These are phyloP conservation scores for Exephanes ischioxanthus DNA, from an alignment of 2,888 invertebrate species.

Conservation along the genomic window DNA sequence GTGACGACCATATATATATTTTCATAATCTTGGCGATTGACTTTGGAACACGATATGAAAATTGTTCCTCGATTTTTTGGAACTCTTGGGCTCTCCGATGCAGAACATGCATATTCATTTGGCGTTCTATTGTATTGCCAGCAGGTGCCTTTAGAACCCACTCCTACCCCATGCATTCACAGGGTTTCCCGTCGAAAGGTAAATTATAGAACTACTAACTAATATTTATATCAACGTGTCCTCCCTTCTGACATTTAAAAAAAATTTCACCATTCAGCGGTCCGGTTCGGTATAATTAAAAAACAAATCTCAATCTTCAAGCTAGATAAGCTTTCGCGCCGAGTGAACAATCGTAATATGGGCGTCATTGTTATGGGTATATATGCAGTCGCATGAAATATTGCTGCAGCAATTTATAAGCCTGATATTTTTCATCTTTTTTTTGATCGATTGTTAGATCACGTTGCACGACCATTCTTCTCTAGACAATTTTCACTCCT, in stretches of 20 bases:
- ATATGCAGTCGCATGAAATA: slow-evolving; percentile 29
- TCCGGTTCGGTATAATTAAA: slow-evolving; percentile 29
- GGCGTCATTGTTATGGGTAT: slow-evolving; percentile 30
- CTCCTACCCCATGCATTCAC: slow-evolving; percentile 85
- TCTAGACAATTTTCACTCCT: slow-evolving; percentile 15
- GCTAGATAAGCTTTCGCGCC: slow-evolving; percentile 20
- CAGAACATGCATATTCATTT: slow-evolving; percentile 72
- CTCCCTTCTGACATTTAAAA: slow-evolving; percentile 25
- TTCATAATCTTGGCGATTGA: slow-evolving; percentile 36
- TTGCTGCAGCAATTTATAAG: slow-evolving; percentile 14
- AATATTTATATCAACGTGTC: slow-evolving; percentile 66
- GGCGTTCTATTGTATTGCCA: slow-evolving; percentile 83
- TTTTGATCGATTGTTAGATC: slow-evolving; percentile 26
- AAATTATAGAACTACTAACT: slow-evolving; percentile 83
- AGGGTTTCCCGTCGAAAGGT: slow-evolving; percentile 88
- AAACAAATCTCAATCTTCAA: slow-evolving; percentile 6
- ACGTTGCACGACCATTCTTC: slow-evolving; percentile 37
- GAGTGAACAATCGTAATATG: slow-evolving; percentile 25
- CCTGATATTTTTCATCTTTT: slow-evolving; percentile 35
- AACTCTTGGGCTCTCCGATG: slow-evolving; percentile 58
- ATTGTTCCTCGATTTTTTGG: slow-evolving; percentile 54
- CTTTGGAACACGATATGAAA: slow-evolving; percentile 27
- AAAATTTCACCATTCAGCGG: slow-evolving; percentile 22
- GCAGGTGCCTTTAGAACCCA: slow-evolving; percentile 84
- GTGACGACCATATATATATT: slow-evolving; percentile 34